Evolutionary conservation across 2,113 vertebrate species (phyloP), one percentile per base, ranked within the genome.

Genomic region (Nesogale talazaci): DNA sequence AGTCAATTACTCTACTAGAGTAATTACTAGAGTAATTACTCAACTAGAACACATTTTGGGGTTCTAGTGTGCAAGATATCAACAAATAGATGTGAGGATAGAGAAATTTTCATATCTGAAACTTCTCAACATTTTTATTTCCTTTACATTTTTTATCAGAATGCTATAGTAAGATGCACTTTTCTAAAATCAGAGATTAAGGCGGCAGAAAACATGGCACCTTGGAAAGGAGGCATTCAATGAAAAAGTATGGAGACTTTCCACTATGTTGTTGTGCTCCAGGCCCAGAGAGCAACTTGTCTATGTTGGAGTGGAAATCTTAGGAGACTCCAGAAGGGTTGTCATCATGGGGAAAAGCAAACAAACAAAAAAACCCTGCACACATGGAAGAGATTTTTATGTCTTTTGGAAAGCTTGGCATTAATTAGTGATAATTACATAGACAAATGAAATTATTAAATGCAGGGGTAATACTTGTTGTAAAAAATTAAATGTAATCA

Each of bases 371-470:
- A 46, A 46, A 16, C 65, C 72, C 82, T 46, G 31, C 15, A 65
- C 4, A 27, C 31, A 34, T 70, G 22, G 52, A 36, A 91, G 57
- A 4, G 3, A 81, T 88, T 84, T 93, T 8, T 57, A 27, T 74
- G 70, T 75, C 87, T 85, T 14, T 93, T 76, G 52, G 23, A 77
- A 34, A 80, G n/a, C 6, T 46, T 88, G 17, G 42, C 40, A 69
- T 88, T 5, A 75, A 70, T 61, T 82, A 61, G 34, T 91, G 67
- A 61, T 40, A 84, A 91, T 76, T 75, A 91, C 63, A 65, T 31
- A 87, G 56, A 79, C 65, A 88, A 85, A 52, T 29, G 67, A 82
- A 89, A 27, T 75, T 91, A 69, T 42, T 78, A 42, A 86, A 78
- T 79, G 7, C 20, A 57, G 78, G 22, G 23, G 61, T 91, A 91